Evolutionary conservation across 2,888 invertebrate species (phyloP), one percentile per base, ranked within the genome.

Genomic region (Neria commutata): DNA sequence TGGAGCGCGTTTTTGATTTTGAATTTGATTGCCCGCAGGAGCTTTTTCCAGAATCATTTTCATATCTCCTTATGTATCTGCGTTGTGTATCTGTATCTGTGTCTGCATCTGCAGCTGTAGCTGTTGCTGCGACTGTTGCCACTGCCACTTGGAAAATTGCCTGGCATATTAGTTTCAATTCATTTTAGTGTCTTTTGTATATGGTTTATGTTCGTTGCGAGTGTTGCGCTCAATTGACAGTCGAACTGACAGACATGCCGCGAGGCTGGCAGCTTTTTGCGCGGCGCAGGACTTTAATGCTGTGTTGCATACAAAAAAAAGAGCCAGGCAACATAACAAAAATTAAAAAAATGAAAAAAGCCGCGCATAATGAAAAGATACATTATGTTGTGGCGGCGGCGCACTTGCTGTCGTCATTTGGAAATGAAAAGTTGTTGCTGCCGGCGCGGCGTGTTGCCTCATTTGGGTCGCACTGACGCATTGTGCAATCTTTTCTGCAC

Each of bases 121-220:
- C 24, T 37, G 26, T 25, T n/a, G 25, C 14, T 19, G 51, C 69
- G 65, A 69, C 19, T 40, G 40, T 16, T 24, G 24, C 25, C 11
- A 11, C 16, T 19, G 47, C 40, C 24, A 48, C 24, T 52, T 42
- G 52, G 52, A 40, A 40, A 52, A 45, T 69, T 69, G 70, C 70
- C 70, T 71, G 73, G 74, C 72, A 74, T 73, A 73, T 73, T 73
- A 73, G 72, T 73, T 73, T 74, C 72, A 73, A 74, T 73, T 74
- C 74, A 72, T 73, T 73, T 72, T 68, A 71, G 72, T 73, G 71
- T 72, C 69, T 67, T 48, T 63, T 67, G 53, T 64, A 66, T 70
- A 69, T 64, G 63, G 63, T 64, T 64, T 56, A 52, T 48, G 33
- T 48, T 8, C 64, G 65, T 70, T 67, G 66, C 71, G 69, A 74